These are phyloP conservation scores for Meriones psammophilus DNA, from an alignment of 2,797 vertebrate genomes.

Conservation along the genomic window DNA sequence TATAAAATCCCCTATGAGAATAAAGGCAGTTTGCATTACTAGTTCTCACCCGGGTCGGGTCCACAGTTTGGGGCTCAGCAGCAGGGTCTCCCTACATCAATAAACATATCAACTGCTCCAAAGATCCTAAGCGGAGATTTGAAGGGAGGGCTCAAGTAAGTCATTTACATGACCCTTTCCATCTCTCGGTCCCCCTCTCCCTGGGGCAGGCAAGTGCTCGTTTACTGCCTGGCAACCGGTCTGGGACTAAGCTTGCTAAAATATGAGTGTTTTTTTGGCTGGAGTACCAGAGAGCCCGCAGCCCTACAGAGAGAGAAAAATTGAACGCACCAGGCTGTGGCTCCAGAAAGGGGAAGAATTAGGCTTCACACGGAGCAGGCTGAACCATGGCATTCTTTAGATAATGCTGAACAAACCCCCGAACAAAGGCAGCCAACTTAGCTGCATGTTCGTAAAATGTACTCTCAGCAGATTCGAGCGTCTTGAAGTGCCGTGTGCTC, in stretches of 20 bases:
- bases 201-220: constrained; percentile 92
- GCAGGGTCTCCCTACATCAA: neutral
- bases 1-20: neutral
- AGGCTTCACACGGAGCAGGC: constrained; percentile 95
- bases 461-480: constrained; percentile 92
- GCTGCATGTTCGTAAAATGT: constrained; percentile 95
- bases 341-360: constrained; percentile 99
- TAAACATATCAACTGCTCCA: constrained; percentile 69
- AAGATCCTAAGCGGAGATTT: constrained; percentile 44
- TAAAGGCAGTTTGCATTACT: constrained; percentile 18
- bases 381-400: constrained; percentile 97
- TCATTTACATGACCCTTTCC: constrained; percentile 83
- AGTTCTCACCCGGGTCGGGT: neutral
- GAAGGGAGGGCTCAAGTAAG: constrained; percentile 61
- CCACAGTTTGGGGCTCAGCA: neutral
- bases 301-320: constrained; percentile 95
- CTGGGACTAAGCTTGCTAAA: constrained; percentile 94
- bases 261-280: constrained; percentile 96
- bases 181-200: constrained; percentile 87
- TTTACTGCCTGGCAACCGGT: constrained; percentile 98
- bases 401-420: constrained; percentile 97
- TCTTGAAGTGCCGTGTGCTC: constrained; percentile 87
- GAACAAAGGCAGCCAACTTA: constrained; percentile 96
- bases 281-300: constrained; percentile 93
- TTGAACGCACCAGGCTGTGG: constrained; percentile 97